Base-by-base conservation (phyloP, 1,140 invertebrate genomes). In the Leptopilina clavipes region DNA sequence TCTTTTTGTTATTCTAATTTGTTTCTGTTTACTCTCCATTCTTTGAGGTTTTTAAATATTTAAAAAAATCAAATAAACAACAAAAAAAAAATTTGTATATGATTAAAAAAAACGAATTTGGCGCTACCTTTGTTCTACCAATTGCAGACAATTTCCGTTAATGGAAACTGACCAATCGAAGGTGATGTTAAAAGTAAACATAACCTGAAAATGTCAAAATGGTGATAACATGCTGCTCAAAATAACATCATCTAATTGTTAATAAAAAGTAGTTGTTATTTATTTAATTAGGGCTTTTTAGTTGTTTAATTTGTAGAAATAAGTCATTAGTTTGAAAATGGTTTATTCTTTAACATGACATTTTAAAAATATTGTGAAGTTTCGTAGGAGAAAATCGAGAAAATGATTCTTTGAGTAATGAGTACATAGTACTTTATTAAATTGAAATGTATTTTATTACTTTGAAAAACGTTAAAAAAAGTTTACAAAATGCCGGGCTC, bases 401-500 rank as follows among this genome's bases (percentile, higher is more conserved):
- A 12, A 45, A 45, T 12, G 14, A 1, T 45, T n/a, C 7, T 17
- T 17, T 52, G n/a, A 52, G 48, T 52, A 14, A 11, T 44, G 1
- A 12, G n/a, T 48, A 14, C 14, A 3, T 48, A 43, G 14, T 71
- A 14, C 17, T 71, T n/a, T 17, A 40, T 43, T 44, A 43, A 17
- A 22, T 52, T 72, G 44, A 25, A 72, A 72, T 52, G 48, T n/a
- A 19, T 12, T 72, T 72, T 25, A 19, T 22, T 72, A 48, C 3
- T 31, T n/a, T 72, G 5, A 19, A 37, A 48, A 45, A 48, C 18
- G 44, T 72, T 52, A 72, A 9, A 31, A 48, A 72, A 72, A 19
- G 44, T 52, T 11, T 72, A 52, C 17, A 72, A 8, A 31, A 65
- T 65, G 59, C 59, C 59, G n/a, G 59, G 22, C 12, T 72, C 59